Percentiles rank a stretch among this genome's conserved stretches.
Conservation (phyloP, 1,140 invertebrate species). For the Drosophila sturtevanti region DNA sequence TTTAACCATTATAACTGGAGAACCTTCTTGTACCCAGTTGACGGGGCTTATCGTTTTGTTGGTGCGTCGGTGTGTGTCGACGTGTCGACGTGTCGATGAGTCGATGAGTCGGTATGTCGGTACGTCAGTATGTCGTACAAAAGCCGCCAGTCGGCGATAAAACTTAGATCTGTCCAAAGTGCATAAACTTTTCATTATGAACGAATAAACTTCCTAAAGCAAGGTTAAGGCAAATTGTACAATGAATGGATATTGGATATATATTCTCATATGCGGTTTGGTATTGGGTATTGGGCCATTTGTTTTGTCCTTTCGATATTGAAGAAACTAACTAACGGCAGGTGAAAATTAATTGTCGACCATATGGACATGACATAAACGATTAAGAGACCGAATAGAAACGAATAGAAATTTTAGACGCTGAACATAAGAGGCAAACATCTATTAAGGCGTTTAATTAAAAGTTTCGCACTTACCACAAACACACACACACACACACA, state of each 20-base stretch:
- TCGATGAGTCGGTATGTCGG: no score
- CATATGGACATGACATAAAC: slow-evolving; percentile 67
- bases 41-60: slow-evolving; percentile 57
- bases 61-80: no score
- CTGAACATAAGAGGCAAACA: slow-evolving; percentile 67
- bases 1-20: slow-evolving; percentile 31
- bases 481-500: no score
- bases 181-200: slow-evolving; percentile 50
- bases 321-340: slow-evolving; percentile 4
- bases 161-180: slow-evolving; percentile 49
- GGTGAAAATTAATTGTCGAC: slow-evolving; percentile 64
- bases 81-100: no score
- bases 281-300: slow-evolving; percentile 29
- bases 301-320: slow-evolving; percentile 12
- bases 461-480: slow-evolving; percentile 66
- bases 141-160: slow-evolving; percentile 19
- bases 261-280: background rate
- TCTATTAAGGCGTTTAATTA: slow-evolving; percentile 79
- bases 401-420: slow-evolving; percentile 71
- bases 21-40: slow-evolving; percentile 26
- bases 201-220: background rate
- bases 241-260: no score
- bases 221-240: background rate
- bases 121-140: slow-evolving; percentile 50
- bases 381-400: slow-evolving; percentile 61